Conservation (phyloP, 23 tunicate species). For the Phallusia fumigata region DNA sequence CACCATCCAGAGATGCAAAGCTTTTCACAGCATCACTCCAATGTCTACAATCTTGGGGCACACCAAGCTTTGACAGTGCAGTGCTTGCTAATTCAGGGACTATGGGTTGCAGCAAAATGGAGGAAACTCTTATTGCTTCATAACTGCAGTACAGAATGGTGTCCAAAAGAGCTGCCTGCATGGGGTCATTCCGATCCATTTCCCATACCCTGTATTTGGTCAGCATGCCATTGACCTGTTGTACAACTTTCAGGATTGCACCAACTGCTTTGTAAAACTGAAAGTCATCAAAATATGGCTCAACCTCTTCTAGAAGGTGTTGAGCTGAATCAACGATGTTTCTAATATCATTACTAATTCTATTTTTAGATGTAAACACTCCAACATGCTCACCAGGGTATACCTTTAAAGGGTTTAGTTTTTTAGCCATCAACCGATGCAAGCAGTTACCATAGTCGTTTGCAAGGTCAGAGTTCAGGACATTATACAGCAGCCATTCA, state of each 20-base stretch:
- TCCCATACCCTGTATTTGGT: conserved; percentile 53
- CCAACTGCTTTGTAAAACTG: conserved; percentile 46
- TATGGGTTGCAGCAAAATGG: conserved; percentile 75
- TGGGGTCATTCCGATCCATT: conserved; percentile 21
- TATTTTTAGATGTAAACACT: conserved; percentile 12
- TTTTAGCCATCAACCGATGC: conserved; percentile 58
- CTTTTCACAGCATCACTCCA: conserved; percentile 41
- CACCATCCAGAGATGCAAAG: conserved; percentile 35
- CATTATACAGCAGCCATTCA: conserved; percentile 23
- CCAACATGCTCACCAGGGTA: conserved; percentile 48
- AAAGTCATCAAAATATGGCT: conserved; percentile 28
- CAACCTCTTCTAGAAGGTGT: conserved; percentile 45
- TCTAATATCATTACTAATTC: conserved; percentile 15
- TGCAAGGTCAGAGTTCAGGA: conserved; percentile 66
- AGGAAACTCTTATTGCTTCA: conserved; percentile 81
- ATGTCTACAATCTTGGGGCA: conserved; percentile 24
- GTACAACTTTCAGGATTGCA: conserved; percentile 38
- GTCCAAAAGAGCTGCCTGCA: conserved; percentile 26
- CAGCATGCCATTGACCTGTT: conserved; percentile 55
- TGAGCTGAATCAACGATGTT: conserved; percentile 37
- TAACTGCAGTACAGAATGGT: conserved; percentile 52
- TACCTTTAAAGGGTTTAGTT: conserved; percentile 50
- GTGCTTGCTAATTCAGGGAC: conserved; percentile 39
- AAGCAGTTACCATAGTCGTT: conserved; percentile 82
- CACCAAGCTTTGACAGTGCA: conserved; percentile 28